phyloP scores from a whole-genome alignment of 2,797 vertebrate species.

The Mus spretus region DNA sequence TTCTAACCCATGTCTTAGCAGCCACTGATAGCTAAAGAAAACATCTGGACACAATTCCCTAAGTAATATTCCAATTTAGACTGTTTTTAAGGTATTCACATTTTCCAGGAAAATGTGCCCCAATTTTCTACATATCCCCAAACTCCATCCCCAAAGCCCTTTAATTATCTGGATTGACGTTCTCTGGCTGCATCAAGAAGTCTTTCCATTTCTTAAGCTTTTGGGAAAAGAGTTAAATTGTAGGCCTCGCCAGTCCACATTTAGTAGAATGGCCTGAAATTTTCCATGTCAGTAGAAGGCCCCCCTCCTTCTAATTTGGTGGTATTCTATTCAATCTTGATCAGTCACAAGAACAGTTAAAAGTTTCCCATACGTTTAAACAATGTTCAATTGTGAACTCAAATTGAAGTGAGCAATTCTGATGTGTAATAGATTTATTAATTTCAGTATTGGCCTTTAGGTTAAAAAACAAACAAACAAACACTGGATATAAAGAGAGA shows the following conservation, averaged over 20 bases:
- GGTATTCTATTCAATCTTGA: constrained; percentile 46
- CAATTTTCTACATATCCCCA: constrained; percentile 60
- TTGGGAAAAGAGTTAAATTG: constrained; percentile 63
- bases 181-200: constrained; percentile 57
- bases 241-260: constrained; percentile 28
- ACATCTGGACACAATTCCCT: constrained; percentile 76
- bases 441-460: not conserved
- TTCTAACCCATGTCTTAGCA: constrained; percentile 54
- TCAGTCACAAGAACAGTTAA: constrained; percentile 40
- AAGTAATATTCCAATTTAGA: constrained; percentile 69
- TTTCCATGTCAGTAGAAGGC: constrained; percentile 45
- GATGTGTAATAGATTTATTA: not conserved
- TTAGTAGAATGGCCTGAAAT: constrained; percentile 33
- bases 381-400: constrained; percentile 6
- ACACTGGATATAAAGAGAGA: not conserved
- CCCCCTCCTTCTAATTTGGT: constrained; percentile 1
- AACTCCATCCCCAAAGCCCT: constrained; percentile 63
- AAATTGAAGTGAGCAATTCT: not conserved
- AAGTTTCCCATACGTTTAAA: constrained; percentile 8
- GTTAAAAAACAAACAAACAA: not conserved
- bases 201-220: constrained; percentile 74
- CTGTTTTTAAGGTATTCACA: constrained; percentile 73
- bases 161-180: constrained; percentile 66
- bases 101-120: constrained; percentile 77
- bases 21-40: constrained; percentile 58